phyloP scores from a whole-genome alignment of 2,113 vertebrate genomes.

The Eubucco bourcierii region DNA sequence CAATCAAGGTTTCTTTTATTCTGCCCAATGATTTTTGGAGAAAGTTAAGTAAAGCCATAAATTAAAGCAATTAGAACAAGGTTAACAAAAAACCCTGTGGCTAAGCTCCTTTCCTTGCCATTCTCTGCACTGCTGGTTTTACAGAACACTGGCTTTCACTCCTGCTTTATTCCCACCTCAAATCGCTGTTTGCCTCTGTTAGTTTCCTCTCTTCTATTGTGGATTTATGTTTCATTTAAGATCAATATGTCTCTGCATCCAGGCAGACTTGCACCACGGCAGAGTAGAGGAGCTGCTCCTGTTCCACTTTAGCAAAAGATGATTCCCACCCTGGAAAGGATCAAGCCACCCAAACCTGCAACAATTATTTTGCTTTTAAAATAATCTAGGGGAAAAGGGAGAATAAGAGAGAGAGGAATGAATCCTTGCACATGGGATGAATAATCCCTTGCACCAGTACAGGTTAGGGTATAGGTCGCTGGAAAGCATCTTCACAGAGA shows the following conservation, averaged over 20 bases:
- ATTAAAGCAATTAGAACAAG: background rate
- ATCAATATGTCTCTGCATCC: fast-evolving
- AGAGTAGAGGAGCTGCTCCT: background rate
- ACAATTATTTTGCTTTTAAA: background rate
- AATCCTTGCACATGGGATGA: background rate
- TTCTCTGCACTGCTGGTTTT: background rate
- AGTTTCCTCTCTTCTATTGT: background rate
- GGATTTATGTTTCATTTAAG: background rate
- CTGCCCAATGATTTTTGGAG: background rate
- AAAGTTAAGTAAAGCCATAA: background rate
- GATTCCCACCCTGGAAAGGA: background rate
- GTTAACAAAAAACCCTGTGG: fast-evolving
- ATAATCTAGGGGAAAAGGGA: background rate
- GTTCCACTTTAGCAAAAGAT: background rate
- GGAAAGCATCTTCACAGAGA: no score
- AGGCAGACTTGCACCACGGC: background rate
- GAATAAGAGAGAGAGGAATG: background rate
- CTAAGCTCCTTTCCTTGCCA: background rate
- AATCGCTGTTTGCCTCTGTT: background rate
- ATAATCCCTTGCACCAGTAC: no score
- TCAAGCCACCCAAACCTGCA: background rate
- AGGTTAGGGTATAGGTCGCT: no score
- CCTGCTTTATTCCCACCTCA: background rate
- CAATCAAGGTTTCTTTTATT: fast-evolving
- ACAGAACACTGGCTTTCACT: background rate